phyloP scores from a whole-genome alignment of 2,797 vertebrate genomes.

The Enteromius anoplus region DNA sequence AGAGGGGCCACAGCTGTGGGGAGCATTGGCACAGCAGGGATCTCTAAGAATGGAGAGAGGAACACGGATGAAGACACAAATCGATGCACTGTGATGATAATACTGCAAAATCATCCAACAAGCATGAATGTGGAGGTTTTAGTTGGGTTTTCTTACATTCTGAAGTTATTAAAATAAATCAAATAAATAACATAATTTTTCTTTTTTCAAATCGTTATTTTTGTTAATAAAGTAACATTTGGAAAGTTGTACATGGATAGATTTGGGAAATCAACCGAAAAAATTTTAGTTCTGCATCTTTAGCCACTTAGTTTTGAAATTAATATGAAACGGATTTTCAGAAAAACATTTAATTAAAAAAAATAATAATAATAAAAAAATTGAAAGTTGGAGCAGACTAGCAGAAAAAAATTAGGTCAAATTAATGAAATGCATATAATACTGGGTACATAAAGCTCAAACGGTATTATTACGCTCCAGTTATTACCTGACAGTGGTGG shows the following conservation, averaged over 20 bases:
- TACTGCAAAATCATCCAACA: constrained; percentile 1
- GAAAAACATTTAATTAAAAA: neutral
- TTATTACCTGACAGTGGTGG: neutral
- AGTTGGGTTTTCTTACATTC: neutral
- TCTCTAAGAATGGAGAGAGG: constrained; percentile 23
- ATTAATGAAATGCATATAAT: neutral
- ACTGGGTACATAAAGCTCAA: neutral
- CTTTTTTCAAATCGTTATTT: neutral
- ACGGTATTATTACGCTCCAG: too few relatives aligned
- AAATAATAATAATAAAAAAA: neutral
- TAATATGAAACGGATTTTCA: neutral
- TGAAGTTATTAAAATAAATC: neutral
- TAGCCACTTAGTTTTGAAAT: neutral
- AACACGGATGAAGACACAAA: constrained; percentile 41
- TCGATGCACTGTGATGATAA: constrained; percentile 44
- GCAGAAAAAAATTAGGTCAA: neutral
- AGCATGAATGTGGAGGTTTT: neutral
- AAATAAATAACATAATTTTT: neutral
- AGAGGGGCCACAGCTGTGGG: constrained; percentile 54
- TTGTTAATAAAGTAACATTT: neutral
- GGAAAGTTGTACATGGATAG: neutral
- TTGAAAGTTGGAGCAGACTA: neutral
- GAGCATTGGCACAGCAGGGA: constrained; percentile 33
- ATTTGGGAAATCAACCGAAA: neutral
- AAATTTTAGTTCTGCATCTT: neutral